These are phyloP conservation scores for Beris morrisii DNA, from an alignment of 2,888 invertebrate genomes.

Conservation along the genomic window DNA sequence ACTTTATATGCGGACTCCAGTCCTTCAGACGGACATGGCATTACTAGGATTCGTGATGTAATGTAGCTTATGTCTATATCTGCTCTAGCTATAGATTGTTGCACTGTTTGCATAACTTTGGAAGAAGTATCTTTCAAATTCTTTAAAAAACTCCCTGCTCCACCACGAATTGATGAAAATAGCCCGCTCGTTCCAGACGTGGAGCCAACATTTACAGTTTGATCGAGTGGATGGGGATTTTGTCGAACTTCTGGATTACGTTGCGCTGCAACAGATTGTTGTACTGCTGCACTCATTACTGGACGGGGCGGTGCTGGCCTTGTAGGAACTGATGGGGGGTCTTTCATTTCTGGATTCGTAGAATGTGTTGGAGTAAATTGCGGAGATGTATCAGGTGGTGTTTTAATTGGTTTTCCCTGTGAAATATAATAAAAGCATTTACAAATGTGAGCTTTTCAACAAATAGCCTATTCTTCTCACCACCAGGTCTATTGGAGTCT, in stretches of 20 bases:
- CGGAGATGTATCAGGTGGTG: conserved; percentile 45
- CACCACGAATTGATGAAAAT: conserved; percentile 86
- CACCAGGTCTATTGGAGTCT: conserved; percentile 66
- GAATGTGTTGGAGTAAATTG: conserved; percentile 40
- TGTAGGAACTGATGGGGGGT: conserved; percentile 14
- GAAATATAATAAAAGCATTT: conserved; percentile 8
- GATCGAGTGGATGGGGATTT: conserved; percentile 36
- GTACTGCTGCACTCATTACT: conserved; percentile 35
- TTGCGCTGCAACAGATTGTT: conserved; percentile 6
- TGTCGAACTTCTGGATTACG: conserved; percentile 3
- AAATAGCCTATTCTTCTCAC: conserved; percentile 30
- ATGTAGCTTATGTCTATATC: conserved; percentile 92
- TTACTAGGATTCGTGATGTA: conserved; percentile 86
- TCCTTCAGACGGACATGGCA: conserved; percentile 95
- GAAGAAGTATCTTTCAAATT: conserved; percentile 94
- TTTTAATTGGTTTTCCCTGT: conserved; percentile 50
- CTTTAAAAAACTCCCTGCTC: conserved; percentile 89
- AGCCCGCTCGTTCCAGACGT: conserved; percentile 59
- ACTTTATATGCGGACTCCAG: conserved; percentile 90
- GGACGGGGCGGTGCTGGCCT: conserved; percentile 41
- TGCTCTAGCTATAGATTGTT: conserved; percentile 83
- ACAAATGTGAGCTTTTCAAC: background rate
- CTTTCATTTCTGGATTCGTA: background rate
- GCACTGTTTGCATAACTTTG: conserved; percentile 96
- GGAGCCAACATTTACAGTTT: conserved; percentile 30